Evolutionary conservation across 2,888 invertebrate species (phyloP).

Genomic region (Crocallis elinguaria): DNA sequence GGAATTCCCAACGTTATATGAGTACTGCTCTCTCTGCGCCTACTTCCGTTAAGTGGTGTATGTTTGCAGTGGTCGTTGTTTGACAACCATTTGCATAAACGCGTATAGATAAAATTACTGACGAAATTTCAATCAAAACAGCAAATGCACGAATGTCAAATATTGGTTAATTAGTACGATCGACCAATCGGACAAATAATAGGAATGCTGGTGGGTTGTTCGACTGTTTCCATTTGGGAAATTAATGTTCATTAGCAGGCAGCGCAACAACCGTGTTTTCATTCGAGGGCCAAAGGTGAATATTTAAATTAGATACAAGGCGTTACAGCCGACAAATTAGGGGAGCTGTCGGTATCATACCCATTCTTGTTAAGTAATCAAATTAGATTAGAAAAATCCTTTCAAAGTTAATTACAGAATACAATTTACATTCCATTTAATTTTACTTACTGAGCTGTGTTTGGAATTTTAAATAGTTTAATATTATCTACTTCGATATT

Average conservation of each 20-base stretch:
- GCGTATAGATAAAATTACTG: conserved; percentile 19
- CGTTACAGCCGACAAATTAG: conserved; percentile 44
- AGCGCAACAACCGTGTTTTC: conserved; percentile 42
- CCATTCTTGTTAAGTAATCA: conserved; percentile 35
- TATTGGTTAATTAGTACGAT: conserved; percentile 53
- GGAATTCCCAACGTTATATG: background rate
- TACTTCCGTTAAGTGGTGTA: background rate
- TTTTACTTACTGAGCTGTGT: conserved; percentile 20
- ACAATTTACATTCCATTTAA: conserved; percentile 23
- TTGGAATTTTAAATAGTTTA: conserved; percentile 29
- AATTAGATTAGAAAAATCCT: conserved; percentile 37
- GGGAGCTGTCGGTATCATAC: conserved; percentile 32
- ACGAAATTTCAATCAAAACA: conserved; percentile 32
- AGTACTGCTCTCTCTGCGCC: background rate
- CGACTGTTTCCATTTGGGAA: conserved; percentile 54
- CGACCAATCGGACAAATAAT: conserved; percentile 44
- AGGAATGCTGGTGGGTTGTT: conserved; percentile 40
- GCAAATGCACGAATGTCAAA: conserved; percentile 40
- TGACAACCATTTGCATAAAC: conserved; percentile 8
- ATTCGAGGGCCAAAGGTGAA: conserved; percentile 49
- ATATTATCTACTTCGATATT: conserved; percentile 25
- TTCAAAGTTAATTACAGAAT: conserved; percentile 31
- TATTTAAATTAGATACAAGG: conserved; percentile 52
- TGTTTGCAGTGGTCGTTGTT: background rate
- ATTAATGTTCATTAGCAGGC: conserved; percentile 55